Conservation (phyloP, 2,888 invertebrate species). For the Chymomyza amoena region DNA sequence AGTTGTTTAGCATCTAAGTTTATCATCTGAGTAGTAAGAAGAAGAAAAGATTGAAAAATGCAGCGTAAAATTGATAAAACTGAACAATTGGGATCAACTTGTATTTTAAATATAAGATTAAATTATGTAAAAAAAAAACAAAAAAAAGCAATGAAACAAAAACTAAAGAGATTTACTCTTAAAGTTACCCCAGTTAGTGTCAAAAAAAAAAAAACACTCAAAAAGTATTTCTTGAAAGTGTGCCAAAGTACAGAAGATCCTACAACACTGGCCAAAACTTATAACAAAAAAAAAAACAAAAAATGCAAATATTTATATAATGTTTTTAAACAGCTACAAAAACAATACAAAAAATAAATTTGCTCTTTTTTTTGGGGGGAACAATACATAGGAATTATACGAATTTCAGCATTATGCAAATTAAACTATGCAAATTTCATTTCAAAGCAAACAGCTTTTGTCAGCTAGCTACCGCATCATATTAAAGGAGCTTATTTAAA, state of each 20-base stretch:
- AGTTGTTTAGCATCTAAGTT: slow-evolving; percentile 47
- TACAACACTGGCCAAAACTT: slow-evolving; percentile 30
- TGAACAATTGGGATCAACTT: slow-evolving; percentile 79
- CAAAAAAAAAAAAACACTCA: slow-evolving; percentile 16
- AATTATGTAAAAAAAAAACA: slow-evolving; percentile 65
- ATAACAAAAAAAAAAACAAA: slow-evolving; percentile 31
- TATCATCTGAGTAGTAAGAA: slow-evolving; percentile 45
- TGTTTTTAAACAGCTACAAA: slow-evolving; percentile 19
- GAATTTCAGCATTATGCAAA: slow-evolving; percentile 69
- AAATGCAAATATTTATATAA: slow-evolving; percentile 24
- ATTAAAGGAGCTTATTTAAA: slow-evolving; percentile 64
- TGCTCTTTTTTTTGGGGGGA: slow-evolving; percentile 63
- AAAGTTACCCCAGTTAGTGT: slow-evolving; percentile 43
- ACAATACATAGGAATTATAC: slow-evolving; percentile 77
- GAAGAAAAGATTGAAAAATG: slow-evolving; percentile 62
- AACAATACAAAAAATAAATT: slow-evolving; percentile 50
- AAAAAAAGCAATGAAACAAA: slow-evolving; percentile 34
- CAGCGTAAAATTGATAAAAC: slow-evolving; percentile 75
- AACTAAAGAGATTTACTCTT: slow-evolving; percentile 36
- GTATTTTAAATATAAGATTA: slow-evolving; percentile 78
- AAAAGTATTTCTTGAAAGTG: slow-evolving; percentile 48
- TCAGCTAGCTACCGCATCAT: slow-evolving; percentile 56
- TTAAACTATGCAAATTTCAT: slow-evolving; percentile 39
- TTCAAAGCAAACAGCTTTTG: slow-evolving; percentile 42
- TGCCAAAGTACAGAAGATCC: slow-evolving; percentile 47